Evolutionary conservation across 1,140 invertebrate genomes (phyloP).

Genomic region (Conopomorpha cramerella): DNA sequence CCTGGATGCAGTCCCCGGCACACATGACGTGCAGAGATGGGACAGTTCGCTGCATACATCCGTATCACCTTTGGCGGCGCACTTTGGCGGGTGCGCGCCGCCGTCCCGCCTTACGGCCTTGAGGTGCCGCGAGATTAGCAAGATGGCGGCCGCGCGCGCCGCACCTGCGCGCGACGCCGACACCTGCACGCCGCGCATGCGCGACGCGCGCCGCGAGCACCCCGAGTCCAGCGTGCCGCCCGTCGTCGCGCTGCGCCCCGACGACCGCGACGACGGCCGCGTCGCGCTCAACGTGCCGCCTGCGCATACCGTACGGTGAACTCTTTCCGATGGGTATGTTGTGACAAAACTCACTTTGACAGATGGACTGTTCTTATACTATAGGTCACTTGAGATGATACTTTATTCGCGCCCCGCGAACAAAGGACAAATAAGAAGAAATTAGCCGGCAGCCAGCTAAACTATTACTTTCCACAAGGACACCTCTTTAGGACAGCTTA

Average conservation of each 20-base stretch:
- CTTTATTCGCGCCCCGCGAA: too few relatives aligned
- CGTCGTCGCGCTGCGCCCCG: constrained; percentile 68
- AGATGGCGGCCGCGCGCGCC: constrained; percentile 85
- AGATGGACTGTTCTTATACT: too few relatives aligned
- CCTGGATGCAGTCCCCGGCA: too few relatives aligned
- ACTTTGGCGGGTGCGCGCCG: constrained; percentile 54
- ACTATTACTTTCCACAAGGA: too few relatives aligned
- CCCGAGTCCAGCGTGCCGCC: constrained; percentile 62
- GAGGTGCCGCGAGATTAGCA: constrained; percentile 86
- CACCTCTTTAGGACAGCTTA: too few relatives aligned
- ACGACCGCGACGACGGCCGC: constrained; percentile 69
- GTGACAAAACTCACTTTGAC: too few relatives aligned
- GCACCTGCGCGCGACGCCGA: constrained; percentile 83
- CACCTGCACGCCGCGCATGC: constrained; percentile 64
- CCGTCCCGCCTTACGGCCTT: constrained; percentile 57
- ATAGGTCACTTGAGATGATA: too few relatives aligned
- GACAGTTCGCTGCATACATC: constrained; percentile 41
- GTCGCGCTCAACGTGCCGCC: constrained; percentile 63
- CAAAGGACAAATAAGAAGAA: too few relatives aligned
- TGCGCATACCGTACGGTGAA: too few relatives aligned
- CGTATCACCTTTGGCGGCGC: constrained; percentile 59
- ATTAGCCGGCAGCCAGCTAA: too few relatives aligned
- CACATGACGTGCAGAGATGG: constrained; percentile 60
- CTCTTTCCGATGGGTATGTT: too few relatives aligned
- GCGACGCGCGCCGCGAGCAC: constrained; percentile 63